Conservation (phyloP, 2,888 invertebrate species). For the Pteria penguin region DNA sequence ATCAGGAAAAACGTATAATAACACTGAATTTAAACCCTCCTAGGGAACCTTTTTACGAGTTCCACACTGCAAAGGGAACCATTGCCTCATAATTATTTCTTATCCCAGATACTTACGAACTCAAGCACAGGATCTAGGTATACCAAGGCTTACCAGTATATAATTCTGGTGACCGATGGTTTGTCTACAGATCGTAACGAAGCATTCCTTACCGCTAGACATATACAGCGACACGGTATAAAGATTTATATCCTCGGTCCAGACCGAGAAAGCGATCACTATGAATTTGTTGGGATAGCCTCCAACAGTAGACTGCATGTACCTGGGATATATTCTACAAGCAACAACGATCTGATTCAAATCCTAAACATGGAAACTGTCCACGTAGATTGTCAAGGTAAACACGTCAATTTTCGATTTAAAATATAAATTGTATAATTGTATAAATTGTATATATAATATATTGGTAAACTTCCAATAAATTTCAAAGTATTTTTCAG, state of each 20-base stretch:
- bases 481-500: too few species aligned
- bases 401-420: too few species aligned
- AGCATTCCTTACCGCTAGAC: not conserved
- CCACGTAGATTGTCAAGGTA: not conserved
- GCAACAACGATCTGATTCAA: not conserved
- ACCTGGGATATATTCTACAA: not conserved
- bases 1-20: too few species aligned
- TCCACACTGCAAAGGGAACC: too few species aligned
- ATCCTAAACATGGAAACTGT: not conserved
- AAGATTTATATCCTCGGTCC: not conserved
- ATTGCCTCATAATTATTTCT: too few species aligned
- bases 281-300: not conserved
- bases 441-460: too few species aligned
- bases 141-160: not conserved
- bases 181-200: not conserved
- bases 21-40: too few species aligned
- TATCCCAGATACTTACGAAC: not conserved
- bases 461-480: too few species aligned
- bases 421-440: too few species aligned
- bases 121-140: not conserved
- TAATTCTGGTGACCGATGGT: not conserved
- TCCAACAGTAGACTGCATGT: not conserved
- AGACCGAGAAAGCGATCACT: not conserved
- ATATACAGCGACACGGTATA: not conserved
- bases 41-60: too few species aligned